phyloP scores from a whole-genome alignment of 2,113 vertebrate species.

The Ictalurus punctatus region DNA sequence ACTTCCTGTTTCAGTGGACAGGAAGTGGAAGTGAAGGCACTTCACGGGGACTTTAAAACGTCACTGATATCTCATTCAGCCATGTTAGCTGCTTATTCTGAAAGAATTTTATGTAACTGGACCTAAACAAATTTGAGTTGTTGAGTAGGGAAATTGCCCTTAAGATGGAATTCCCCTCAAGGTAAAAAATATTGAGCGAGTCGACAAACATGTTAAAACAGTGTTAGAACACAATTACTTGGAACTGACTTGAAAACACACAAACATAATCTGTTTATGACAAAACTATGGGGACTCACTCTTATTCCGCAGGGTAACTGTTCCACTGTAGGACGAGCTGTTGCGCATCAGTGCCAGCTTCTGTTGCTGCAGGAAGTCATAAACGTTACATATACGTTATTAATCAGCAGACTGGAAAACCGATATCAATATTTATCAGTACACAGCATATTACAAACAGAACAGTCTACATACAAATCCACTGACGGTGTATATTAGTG shows the following conservation, averaged over 20 bases:
- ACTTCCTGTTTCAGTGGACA: no score
- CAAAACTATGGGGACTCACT: slow-evolving; percentile 69
- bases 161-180: neutral
- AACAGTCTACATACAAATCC: neutral
- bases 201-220: neutral
- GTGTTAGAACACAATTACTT: neutral
- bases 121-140: neutral
- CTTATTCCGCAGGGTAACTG: slow-evolving; percentile 82
- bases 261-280: neutral
- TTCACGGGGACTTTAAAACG: neutral
- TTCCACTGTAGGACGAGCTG: slow-evolving; percentile 78
- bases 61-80: neutral
- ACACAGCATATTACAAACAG: neutral
- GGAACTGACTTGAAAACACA: neutral
- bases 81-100: neutral
- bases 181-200: neutral
- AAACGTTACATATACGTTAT: slow-evolving; percentile 7
- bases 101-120: neutral
- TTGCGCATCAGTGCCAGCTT: slow-evolving; percentile 83
- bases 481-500: neutral
- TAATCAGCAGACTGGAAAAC: neutral
- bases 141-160: neutral
- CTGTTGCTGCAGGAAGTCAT: slow-evolving; percentile 77
- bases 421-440: neutral
- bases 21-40: no score